phyloP scores from a whole-genome alignment of 2,888 invertebrate species.

The Masnerella sp. region DNA sequence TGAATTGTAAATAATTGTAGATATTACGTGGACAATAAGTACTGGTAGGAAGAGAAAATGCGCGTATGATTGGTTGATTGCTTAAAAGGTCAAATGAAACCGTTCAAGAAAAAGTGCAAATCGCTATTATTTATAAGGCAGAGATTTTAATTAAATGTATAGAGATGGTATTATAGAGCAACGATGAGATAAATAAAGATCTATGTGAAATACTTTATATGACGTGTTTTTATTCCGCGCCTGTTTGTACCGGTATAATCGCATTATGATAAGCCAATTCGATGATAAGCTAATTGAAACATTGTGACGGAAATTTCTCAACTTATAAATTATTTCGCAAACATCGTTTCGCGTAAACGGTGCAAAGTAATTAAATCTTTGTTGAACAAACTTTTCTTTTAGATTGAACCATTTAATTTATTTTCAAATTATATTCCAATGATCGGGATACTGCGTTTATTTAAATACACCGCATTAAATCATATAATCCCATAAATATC shows the following conservation, averaged over 20 bases:
- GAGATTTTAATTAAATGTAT: constrained; percentile 74
- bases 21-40: constrained; percentile 71
- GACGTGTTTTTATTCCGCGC: constrained; percentile 1
- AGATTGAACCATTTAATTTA: constrained; percentile 5
- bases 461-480: constrained; percentile 35
- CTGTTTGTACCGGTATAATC: too few species aligned
- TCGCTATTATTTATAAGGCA: constrained; percentile 73
- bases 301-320: too few species aligned
- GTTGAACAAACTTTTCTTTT: too few species aligned
- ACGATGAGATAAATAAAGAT: constrained; percentile 66
- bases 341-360: too few species aligned
- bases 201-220: constrained; percentile 62
- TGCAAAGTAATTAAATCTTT: not conserved
- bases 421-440: constrained; percentile 29
- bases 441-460: constrained; percentile 26
- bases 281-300: too few species aligned
- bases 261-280: too few species aligned
- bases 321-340: too few species aligned
- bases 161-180: constrained; percentile 70
- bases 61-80: constrained; percentile 14
- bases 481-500: constrained; percentile 41
- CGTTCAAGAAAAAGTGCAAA: constrained; percentile 65
- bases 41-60: constrained; percentile 58
- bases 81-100: not conserved
- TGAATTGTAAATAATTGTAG: constrained; percentile 63